Evolutionary conservation across 2,797 vertebrate species (phyloP).

Genomic region (Sebastes iracundus): DNA sequence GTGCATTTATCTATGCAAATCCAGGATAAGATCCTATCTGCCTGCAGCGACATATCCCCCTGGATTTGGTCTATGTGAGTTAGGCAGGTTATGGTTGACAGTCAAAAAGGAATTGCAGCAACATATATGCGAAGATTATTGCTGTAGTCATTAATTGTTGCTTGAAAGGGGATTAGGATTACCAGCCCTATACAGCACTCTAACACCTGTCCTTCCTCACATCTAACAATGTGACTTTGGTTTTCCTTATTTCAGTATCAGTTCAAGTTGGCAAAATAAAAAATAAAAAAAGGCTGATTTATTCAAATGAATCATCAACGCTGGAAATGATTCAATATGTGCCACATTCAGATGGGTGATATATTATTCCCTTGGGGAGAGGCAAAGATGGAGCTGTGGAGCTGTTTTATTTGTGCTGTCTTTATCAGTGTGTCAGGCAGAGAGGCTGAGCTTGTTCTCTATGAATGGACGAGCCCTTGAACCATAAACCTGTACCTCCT

Average conservation of each 20-base stretch:
- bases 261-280: constrained; percentile 78
- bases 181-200: constrained; percentile 64
- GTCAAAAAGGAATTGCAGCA: constrained; percentile 70
- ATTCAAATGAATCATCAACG: constrained; percentile 81
- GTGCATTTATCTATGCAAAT: constrained; percentile 81
- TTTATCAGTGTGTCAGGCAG: constrained; percentile 85
- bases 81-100: constrained; percentile 72
- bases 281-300: constrained; percentile 76
- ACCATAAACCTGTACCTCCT: constrained; percentile 84
- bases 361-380: constrained; percentile 81
- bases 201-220: constrained; percentile 73
- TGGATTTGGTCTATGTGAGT: constrained; percentile 68
- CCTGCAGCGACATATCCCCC: constrained; percentile 71
- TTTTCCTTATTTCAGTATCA: constrained; percentile 72
- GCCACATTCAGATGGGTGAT: constrained; percentile 83
- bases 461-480: constrained; percentile 84
- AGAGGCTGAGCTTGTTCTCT: constrained; percentile 81
- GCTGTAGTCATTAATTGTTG: constrained; percentile 80
- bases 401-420: constrained; percentile 83
- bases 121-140: constrained; percentile 77
- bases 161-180: constrained; percentile 79
- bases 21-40: constrained; percentile 81
- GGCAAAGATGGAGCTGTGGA: constrained; percentile 78
- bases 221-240: constrained; percentile 67
- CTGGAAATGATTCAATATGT: constrained; percentile 81